These are phyloP conservation scores for Pyrgilauda ruficollis DNA, from an alignment of 2,113 vertebrate species.

Conservation along the genomic window DNA sequence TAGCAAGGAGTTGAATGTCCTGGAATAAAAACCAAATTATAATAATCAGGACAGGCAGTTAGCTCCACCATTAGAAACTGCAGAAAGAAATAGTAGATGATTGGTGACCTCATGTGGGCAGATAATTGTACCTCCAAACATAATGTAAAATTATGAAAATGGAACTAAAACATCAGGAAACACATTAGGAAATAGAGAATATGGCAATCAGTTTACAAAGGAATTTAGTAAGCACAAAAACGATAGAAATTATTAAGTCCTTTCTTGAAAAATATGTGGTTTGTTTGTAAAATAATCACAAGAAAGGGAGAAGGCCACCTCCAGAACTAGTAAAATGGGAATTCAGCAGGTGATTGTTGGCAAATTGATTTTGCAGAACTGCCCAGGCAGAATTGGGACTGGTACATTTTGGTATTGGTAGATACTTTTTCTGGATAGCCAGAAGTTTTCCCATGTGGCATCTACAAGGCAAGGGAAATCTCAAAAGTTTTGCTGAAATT, in stretches of 20 bases:
- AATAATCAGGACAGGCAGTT: not conserved
- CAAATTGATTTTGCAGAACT: not conserved
- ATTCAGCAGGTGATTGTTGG: not conserved
- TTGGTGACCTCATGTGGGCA: not conserved
- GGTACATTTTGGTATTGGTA: not conserved
- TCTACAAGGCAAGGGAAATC: not conserved
- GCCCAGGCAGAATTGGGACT: not conserved
- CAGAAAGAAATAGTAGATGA: not conserved
- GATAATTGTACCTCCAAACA: not conserved
- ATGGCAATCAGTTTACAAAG: too few species aligned
- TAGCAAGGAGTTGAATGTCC: not conserved
- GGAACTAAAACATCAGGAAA: not conserved
- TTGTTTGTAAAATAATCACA: not conserved
- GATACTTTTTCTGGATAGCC: too few species aligned
- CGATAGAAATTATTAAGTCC: not conserved
- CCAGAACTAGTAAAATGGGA: not conserved
- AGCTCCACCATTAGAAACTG: not conserved
- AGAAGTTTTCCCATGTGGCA: not conserved
- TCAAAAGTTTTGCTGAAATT: not conserved
- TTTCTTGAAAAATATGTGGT: not conserved
- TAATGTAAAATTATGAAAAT: not conserved
- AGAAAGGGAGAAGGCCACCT: not conserved
- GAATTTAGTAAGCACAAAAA: not conserved
- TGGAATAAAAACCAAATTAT: not conserved
- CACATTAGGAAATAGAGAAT: not conserved